Evolutionary conservation across 2,797 vertebrate genomes (phyloP).

Genomic region (Mus minutoides): DNA sequence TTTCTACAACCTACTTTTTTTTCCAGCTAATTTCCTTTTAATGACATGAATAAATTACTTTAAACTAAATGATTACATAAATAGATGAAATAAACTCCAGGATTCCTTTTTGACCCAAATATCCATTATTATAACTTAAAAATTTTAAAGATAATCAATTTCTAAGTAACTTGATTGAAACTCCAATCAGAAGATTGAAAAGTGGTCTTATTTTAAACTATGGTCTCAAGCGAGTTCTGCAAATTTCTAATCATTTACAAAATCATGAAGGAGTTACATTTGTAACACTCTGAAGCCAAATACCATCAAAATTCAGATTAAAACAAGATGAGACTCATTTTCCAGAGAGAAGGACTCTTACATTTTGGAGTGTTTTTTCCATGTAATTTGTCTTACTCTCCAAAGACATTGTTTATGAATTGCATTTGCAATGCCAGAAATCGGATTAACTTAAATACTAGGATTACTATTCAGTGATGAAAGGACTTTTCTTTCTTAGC

Average conservation of each 20-base stretch:
- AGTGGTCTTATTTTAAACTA: not conserved
- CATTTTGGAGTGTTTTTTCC: not conserved
- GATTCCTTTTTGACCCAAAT: not conserved
- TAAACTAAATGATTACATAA: not conserved
- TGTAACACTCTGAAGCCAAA: conserved; percentile 13
- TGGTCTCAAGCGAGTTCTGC: not conserved
- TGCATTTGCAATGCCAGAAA: conserved; percentile 28
- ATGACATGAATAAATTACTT: not conserved
- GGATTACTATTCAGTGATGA: not conserved
- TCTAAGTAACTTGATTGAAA: conserved; percentile 34
- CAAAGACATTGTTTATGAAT: not conserved
- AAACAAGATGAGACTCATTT: not conserved
- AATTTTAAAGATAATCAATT: not conserved
- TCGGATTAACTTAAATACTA: not conserved
- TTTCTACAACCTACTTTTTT: not conserved
- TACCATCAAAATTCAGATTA: not conserved
- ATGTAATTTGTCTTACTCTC: not conserved
- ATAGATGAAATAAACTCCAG: not conserved
- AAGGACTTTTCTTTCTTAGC: not conserved
- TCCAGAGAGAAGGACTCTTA: conserved; percentile 24
- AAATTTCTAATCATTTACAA: conserved; percentile 25
- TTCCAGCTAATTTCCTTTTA: conserved; percentile 27
- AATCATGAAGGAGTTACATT: not conserved
- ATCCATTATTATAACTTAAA: not conserved
- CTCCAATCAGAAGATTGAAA: conserved; percentile 35